A percentile compares a stretch with the other conserved stretches of the same genome.
Conservation (phyloP, 1,140 invertebrate genomes). For the Drosophila kurseongensis region DNA sequence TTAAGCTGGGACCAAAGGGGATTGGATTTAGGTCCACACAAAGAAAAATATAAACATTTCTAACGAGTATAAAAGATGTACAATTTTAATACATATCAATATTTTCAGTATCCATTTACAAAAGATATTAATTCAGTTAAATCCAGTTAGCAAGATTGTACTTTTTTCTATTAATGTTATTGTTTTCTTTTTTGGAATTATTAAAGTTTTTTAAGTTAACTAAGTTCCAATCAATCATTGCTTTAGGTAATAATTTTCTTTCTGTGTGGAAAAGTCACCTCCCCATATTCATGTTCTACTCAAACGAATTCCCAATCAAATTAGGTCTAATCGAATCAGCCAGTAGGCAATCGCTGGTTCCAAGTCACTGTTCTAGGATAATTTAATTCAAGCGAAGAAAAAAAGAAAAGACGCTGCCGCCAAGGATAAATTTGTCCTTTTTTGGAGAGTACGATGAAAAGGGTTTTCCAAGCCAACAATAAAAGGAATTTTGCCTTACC, state of each 20-base stretch:
- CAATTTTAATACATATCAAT: too few species aligned
- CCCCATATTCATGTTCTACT: conserved; percentile 21
- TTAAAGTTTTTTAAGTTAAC: background rate
- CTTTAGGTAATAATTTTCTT: background rate
- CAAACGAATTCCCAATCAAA: conserved; percentile 46
- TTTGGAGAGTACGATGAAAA: conserved; percentile 16
- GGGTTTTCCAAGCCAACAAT: conserved; percentile 33
- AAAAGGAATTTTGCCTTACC: conserved; percentile 33
- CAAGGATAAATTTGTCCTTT: conserved; percentile 30
- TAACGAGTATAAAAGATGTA: too few species aligned
- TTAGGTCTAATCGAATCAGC: conserved; percentile 45
- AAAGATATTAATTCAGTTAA: too few species aligned
- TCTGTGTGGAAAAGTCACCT: background rate
- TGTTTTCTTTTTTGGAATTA: background rate
- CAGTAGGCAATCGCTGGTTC: conserved; percentile 28
- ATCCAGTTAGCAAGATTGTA: too few species aligned
- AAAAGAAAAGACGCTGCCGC: conserved; percentile 24
- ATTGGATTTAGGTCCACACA: conserved; percentile 9
- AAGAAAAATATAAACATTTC: background rate
- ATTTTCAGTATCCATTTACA: too few species aligned
- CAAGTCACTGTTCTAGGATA: conserved; percentile 11
- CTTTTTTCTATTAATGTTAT: too few species aligned
- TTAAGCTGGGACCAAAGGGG: conserved; percentile 22
- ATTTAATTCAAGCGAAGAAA: conserved; percentile 9
- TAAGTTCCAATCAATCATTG: background rate